Percentiles rank a stretch among this genome's conserved stretches.
Evolutionary conservation across 2,113 vertebrate genomes (phyloP).

Genomic region (Urocynchramus pylzowi): DNA sequence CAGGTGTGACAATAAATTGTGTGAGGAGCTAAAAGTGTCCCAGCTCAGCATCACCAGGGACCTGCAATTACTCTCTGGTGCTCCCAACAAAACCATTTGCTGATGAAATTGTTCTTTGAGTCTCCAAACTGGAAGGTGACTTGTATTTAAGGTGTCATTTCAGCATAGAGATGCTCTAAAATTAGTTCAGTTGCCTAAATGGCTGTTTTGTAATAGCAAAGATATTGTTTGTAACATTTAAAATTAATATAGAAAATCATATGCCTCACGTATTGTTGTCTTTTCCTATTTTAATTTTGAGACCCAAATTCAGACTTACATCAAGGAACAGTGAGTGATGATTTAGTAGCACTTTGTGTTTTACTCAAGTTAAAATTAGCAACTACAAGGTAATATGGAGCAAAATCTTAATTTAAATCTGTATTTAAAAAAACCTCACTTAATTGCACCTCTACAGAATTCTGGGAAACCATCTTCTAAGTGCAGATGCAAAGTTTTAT

Average conservation of each 20-base stretch:
- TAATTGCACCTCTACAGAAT: not conserved
- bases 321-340: not conserved
- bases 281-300: not conserved
- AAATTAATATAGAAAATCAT: not conserved
- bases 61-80: not conserved
- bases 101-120: slow-evolving; percentile 16
- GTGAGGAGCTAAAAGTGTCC: not conserved
- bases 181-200: slow-evolving; percentile 45
- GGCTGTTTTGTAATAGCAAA: slow-evolving; percentile 13
- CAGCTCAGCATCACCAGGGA: not conserved
- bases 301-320: not conserved
- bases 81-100: not conserved
- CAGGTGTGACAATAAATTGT: not conserved
- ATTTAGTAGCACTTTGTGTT: not conserved
- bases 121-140: not conserved
- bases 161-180: slow-evolving; percentile 3
- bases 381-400: not conserved
- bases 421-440: not conserved
- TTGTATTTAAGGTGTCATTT: not conserved
- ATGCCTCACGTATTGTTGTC: not conserved
- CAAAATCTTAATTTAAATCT: not conserved
- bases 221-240: not conserved
- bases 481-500: not conserved
- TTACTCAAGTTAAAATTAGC: not conserved
- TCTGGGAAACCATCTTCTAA: not conserved